Evolutionary conservation across 2,888 invertebrate genomes (phyloP), one percentile per base, ranked within the genome.

Genomic region (Altica lythri): DNA sequence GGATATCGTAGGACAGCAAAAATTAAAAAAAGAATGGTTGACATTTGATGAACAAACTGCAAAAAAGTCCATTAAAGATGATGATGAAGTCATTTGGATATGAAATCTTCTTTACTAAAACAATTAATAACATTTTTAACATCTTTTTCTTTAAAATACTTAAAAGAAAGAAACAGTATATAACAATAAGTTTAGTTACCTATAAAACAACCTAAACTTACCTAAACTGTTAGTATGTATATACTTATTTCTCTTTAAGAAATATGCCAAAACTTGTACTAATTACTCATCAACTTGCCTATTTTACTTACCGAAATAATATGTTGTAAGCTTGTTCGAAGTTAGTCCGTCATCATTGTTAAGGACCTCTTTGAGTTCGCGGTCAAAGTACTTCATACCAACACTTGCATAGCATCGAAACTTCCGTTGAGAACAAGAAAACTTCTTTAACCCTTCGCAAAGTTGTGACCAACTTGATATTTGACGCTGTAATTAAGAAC

Each of bases 361-460:
- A 53, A 54, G 55, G 59, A 53, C 43, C 51, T 58, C 50, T 67
- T 70, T 69, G 55, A 51, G 50, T 51, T 63, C 68, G 68, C 67
- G 70, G 72, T 71, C 69, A 69, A 68, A 66, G 66, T 68, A 72
- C 72, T 72, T 73, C 71, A 72, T 71, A 70, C 70, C 68, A 67
- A 70, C 72, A 72, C 72, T 71, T 71, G 66, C 66, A 63, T 60
- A 68, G 60, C 63, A 62, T 61, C 66, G 65, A 67, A 70, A 71
- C 68, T 72, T 72, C 67, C 58, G 56, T 53, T 64, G 71, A 72
- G 72, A 70, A 70, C 66, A 67, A 67, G 68, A 66, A 68, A 73
- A 73, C 69, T 73, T 63, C 59, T 64, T 71, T 61, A 64, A 55
- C 61, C 65, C 72, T 70, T 72, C 67, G 68, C 67, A 70, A 70